Evolutionary conservation across 2,797 vertebrate genomes (phyloP).

Genomic region (Petrocephalus sullivani): DNA sequence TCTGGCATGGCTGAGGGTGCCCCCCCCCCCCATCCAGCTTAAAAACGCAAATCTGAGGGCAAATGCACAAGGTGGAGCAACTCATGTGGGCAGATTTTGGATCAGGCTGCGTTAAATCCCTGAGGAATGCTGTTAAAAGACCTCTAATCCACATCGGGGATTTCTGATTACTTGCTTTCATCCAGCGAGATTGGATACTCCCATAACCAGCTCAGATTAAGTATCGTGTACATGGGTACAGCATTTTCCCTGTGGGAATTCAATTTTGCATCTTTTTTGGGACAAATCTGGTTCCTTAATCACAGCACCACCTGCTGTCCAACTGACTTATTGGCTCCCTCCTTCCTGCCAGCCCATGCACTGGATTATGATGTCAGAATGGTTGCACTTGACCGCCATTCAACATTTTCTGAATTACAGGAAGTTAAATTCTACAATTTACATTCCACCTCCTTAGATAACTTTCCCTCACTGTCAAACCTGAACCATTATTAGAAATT

Average conservation of each 20-base stretch:
- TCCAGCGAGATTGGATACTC: neutral
- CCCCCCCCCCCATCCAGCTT: neutral
- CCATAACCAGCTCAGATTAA: neutral
- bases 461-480: neutral
- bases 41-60: neutral
- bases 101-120: neutral
- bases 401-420: neutral
- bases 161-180: neutral
- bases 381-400: neutral
- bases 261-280: too few species aligned
- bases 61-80: neutral
- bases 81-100: neutral
- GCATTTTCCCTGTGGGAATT: neutral
- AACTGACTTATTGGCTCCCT: neutral
- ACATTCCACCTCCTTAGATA: neutral
- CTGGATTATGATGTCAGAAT: neutral
- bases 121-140: neutral
- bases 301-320: neutral
- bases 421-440: neutral
- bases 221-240: neutral
- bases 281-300: neutral
- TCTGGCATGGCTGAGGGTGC: neutral
- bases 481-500: neutral
- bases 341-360: neutral
- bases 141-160: neutral